Evolutionary conservation across 2,113 vertebrate genomes (phyloP), one percentile per base, ranked within the genome.

Genomic region (Carassius auratus): DNA sequence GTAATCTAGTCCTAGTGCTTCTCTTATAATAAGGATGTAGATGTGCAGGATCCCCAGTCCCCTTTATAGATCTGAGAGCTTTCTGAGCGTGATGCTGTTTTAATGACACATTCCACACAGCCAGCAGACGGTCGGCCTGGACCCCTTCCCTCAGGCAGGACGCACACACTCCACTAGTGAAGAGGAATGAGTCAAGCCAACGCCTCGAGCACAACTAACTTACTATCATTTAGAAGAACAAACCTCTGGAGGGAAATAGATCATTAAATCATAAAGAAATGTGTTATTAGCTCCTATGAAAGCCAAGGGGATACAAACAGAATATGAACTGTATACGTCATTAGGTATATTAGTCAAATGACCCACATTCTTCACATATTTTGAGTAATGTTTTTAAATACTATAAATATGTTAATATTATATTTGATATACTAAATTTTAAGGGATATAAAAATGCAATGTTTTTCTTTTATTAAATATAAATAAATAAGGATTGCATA

Each of bases 91-190:
- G 50, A 48, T 42, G n/a, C 73, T 66, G 36, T 9, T 80, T 84
- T 66, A 87, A 30, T 78, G 64, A 87, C 61, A 74, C 62, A 61
- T 74, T 68, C 75, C 62, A 50, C 76, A 80, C 21, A 45, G 74
- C 12, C 57, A 57, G 1, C 26, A 73, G 81, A 83, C 30, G 2
- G 81, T 73, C 30, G 2, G 30, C 30, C 30, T 30, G 30, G 10
- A 26, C 84, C 57, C 75, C n/a, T 5, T 42, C 48, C 84, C 62
- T 57, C 26, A 26, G 76, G 68, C 45, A 15, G 21, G 50, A 77
- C 6, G 15, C 26, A 55, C 15, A 66, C 50, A 38, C 21, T 52
- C 15, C 0, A 1, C 48, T 15, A 64, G 5, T 19, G 12, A 10
- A 50, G 55, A 69, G 55, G 30, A 45, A 42, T 59, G 64, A 59